Evolutionary conservation across 1,140 invertebrate species (phyloP).

Genomic region (Pseudomyrmex cubaensis): DNA sequence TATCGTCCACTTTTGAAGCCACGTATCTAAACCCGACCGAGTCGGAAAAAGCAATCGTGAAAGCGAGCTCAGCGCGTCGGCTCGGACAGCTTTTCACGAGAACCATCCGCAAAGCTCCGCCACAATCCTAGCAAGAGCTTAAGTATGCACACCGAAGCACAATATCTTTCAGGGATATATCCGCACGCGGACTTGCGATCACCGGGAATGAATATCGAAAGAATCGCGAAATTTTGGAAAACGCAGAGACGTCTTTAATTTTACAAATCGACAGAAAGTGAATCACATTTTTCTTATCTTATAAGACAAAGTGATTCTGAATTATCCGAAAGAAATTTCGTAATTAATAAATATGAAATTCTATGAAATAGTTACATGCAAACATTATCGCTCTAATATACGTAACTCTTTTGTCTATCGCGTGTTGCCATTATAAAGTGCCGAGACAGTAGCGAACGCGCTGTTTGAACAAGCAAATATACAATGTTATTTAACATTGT

Average conservation of each 20-base stretch:
- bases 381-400: background rate
- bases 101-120: slow-evolving; percentile 56
- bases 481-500: slow-evolving; percentile 5
- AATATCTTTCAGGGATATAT: slow-evolving; percentile 38
- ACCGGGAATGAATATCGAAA: slow-evolving; percentile 9
- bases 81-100: slow-evolving; percentile 60
- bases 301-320: background rate
- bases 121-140: slow-evolving; percentile 48
- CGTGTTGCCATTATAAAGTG: background rate
- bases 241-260: background rate
- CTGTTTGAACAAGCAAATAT: slow-evolving; percentile 9
- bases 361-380: background rate
- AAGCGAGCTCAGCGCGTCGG: slow-evolving; percentile 64
- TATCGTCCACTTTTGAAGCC: slow-evolving; percentile 65
- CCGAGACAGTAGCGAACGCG: background rate
- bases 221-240: slow-evolving; percentile 8
- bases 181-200: slow-evolving; percentile 45
- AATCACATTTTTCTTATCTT: slow-evolving; percentile 15
- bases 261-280: background rate
- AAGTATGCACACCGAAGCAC: slow-evolving; percentile 43
- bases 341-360: background rate
- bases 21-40: slow-evolving; percentile 45
- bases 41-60: slow-evolving; percentile 66
- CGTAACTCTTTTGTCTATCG: background rate
- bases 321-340: background rate